Evolutionary conservation across 2,888 invertebrate species (phyloP).

Genomic region (Euplexia lucipara): DNA sequence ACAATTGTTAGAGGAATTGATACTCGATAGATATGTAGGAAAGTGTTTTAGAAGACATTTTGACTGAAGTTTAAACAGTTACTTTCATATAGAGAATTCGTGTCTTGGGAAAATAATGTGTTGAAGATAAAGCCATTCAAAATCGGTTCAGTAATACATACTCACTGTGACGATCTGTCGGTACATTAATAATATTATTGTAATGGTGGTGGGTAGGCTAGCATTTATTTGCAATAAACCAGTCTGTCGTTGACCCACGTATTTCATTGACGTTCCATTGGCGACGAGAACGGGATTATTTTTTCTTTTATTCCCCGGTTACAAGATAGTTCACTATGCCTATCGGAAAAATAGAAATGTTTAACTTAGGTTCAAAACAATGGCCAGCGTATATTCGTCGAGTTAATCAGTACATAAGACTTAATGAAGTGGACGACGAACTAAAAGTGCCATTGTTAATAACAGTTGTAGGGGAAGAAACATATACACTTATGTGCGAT

Average conservation of each 20-base stretch:
- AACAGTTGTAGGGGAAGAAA: slow-evolving; percentile 9
- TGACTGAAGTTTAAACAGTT: not conserved
- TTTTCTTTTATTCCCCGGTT: too few relatives aligned
- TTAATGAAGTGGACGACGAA: slow-evolving; percentile 1
- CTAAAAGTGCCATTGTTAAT: slow-evolving; percentile 10
- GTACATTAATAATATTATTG: too few relatives aligned
- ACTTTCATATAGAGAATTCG: slow-evolving; percentile 1
- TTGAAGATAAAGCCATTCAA: too few relatives aligned
- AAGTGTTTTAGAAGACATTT: not conserved
- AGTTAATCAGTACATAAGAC: slow-evolving; percentile 4
- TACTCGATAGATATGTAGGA: slow-evolving; percentile 1
- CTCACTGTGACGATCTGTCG: too few relatives aligned
- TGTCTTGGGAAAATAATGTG: not conserved
- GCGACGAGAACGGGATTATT: too few relatives aligned
- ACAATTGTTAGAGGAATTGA: slow-evolving; percentile 34
- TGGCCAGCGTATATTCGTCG: slow-evolving; percentile 19
- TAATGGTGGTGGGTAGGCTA: too few relatives aligned
- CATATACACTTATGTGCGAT: slow-evolving; percentile 16
- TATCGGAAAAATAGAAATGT: slow-evolving; percentile 13
- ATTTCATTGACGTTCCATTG: too few relatives aligned
- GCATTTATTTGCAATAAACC: too few relatives aligned
- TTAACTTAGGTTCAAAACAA: too few relatives aligned
- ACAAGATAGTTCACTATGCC: too few relatives aligned
- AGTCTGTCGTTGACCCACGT: too few relatives aligned
- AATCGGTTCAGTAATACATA: too few relatives aligned